Base-by-base conservation (phyloP, 2,888 invertebrate genomes). In the Apodemia zela region DNA sequence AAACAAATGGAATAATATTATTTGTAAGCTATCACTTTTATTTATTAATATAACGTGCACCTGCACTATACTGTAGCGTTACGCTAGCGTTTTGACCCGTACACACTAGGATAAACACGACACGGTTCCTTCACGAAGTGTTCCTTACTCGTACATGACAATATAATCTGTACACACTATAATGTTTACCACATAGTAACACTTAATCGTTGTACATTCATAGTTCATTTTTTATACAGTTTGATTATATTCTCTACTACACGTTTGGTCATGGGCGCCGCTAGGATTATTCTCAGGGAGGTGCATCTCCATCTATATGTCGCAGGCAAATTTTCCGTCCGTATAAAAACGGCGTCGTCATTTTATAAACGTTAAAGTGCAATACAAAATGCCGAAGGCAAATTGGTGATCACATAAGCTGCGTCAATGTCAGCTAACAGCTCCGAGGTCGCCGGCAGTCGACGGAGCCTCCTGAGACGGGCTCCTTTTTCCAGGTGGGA, bases 1-100 rank as follows among this genome's bases (percentile, higher is more conserved):
- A 8, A 54, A 25, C 51, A 10, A 21, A 54, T 21, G 51, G 51
- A 54, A 54, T 54, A 54, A 54, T 54, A 54, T 54, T 54, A 21
- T 10, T 25, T 6, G 25, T 54, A 49, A 21, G 21, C 25, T 54
- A 25, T 6, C 25, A 25, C 25, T 54, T 54, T 54, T 21, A 21
- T 54, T 54, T 21, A 21, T 54, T 13, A 54, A 25, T 21, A 11
- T 54, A 18, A 54, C 49, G 10, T 21, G 25, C 51, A 54, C 51
- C 51, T 21, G 13, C 11, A 51, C 11, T 54, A 11, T 54, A 54
- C 5, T 15, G 51, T 54, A 21, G 13, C 51, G 51, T 54, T 54
- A 54, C 51, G 51, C 21, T 54, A 54, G 11, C 15, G 51, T 54
- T 54, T 54, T 54, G 11, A 54, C 51, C 15, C 21, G 51, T 54